phyloP scores from a whole-genome alignment of 2,797 vertebrate genomes.

The Sebastes nivosus region DNA sequence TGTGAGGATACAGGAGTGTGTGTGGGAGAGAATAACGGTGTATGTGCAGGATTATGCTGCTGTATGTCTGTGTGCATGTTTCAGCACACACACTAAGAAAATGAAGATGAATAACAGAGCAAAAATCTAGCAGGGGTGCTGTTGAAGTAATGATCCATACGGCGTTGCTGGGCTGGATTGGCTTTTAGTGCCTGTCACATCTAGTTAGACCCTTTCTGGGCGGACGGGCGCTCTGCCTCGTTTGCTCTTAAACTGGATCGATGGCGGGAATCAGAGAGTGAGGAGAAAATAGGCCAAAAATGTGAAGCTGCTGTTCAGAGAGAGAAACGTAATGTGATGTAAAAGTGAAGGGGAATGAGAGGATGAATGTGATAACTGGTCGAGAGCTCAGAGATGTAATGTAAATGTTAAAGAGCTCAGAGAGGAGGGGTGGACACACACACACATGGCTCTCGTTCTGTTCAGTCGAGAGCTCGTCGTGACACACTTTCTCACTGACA shows the following conservation, averaged over 20 bases:
- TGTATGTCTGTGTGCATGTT: neutral
- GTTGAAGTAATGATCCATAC: constrained; percentile 46
- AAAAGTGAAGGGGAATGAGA: constrained; percentile 4
- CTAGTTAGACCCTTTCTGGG: constrained; percentile 51
- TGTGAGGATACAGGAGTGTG: neutral
- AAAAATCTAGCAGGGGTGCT: neutral
- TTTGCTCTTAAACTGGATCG: constrained; percentile 65
- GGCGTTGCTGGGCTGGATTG: constrained; percentile 28
- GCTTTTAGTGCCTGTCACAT: constrained; percentile 69
- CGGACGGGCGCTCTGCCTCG: constrained; percentile 50
- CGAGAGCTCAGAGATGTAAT: neutral
- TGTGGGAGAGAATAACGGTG: neutral
- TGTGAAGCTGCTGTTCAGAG: neutral
- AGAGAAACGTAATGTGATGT: neutral
- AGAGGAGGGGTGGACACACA: neutral
- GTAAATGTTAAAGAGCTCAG: neutral
- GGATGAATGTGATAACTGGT: constrained; percentile 20
- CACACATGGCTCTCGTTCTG: neutral
- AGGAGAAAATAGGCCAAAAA: constrained; percentile 13
- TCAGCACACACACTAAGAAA: neutral
- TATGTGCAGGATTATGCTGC: neutral
- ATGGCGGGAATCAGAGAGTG: constrained; percentile 53
- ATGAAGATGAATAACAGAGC: constrained; percentile 37
- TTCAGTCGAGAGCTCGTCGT: constrained; percentile 20
- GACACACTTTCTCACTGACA: constrained; percentile 59